Base-by-base conservation (phyloP, 2,797 vertebrate species). In the Mastacembelus armatus region DNA sequence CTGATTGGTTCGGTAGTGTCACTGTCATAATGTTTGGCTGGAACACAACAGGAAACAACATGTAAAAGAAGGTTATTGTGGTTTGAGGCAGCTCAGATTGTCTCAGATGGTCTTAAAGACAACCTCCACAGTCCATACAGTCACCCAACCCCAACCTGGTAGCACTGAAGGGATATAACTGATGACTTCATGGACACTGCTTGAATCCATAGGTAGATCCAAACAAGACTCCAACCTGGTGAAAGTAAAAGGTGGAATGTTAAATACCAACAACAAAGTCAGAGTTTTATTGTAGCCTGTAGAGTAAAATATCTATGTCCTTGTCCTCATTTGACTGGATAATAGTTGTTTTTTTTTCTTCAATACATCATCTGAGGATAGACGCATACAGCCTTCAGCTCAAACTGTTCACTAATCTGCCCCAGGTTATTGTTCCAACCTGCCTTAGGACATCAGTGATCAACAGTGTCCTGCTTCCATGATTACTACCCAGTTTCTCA, bases 1-100 rank as follows among this genome's bases (percentile, higher is more conserved):
- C 95, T 96, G 93, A 98, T 55, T 0, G 98, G 98, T 40, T 93
- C 93, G 0, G 94, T 95, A 3, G 96, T 98, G 75, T 91, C 88
- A 1, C 62, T 65, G 67, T 98, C 96, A 1, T 97, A 98, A 47
- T 96, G 92, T 24, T 86, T 88, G 2, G 71, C 98, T 99, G 89
- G 49, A 48, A 58, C 45, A 49, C 22, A 32, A 56, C 32, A 0
- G 32, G 0, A 21, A 29, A 40, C 0, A 2, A 8, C 1, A 11
- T 8, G 18, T 26, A 14, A 11, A 27, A 40, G 2, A 19, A 9
- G 33, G 4, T 30, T n/a, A 5, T 10, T 6, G 30, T 2, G 2
- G 26, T 26, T 10, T 5, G 14, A 63, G 10, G 21, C 26, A 18
- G 21, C 19, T 38, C 10, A 32, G 15, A n/a, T 9, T 1, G 3